Evolutionary conservation across 2,888 invertebrate species (phyloP).

Genomic region (Callinectes sapidus): DNA sequence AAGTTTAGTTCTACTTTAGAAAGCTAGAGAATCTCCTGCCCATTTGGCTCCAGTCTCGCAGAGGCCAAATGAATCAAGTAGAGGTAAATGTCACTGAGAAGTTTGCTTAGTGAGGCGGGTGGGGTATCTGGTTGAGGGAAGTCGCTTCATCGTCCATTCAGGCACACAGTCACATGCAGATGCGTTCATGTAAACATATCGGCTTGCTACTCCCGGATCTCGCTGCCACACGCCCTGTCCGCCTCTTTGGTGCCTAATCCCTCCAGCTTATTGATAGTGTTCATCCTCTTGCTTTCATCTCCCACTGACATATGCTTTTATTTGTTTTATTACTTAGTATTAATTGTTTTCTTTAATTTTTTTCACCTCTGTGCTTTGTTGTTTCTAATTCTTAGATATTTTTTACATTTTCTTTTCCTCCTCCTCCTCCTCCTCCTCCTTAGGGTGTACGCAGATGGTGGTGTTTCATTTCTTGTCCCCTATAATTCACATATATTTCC

Average conservation of each 20-base stretch:
- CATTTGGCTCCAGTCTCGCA: background rate
- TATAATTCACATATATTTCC: constrained; percentile 34
- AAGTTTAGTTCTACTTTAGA: background rate
- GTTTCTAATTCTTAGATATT: background rate
- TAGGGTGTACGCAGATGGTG: background rate
- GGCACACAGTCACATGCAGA: background rate
- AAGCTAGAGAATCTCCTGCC: background rate
- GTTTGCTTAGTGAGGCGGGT: background rate
- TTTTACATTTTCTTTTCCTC: background rate
- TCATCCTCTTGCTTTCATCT: background rate
- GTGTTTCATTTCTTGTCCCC: constrained; percentile 13
- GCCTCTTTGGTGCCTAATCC: background rate
- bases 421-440: constrained; percentile 32
- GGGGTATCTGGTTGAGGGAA: background rate
- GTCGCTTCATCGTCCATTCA: background rate
- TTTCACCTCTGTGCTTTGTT: background rate
- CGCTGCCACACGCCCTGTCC: background rate
- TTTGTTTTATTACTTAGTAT: background rate
- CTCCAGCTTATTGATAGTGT: background rate
- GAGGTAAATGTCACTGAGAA: background rate
- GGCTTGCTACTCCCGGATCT: background rate
- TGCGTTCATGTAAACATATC: background rate
- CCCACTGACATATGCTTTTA: background rate
- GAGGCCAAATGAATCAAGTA: background rate
- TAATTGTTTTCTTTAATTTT: background rate